Evolutionary conservation across 2,797 vertebrate species (phyloP), one percentile per base, ranked within the genome.

Genomic region (Crotalus adamanteus): DNA sequence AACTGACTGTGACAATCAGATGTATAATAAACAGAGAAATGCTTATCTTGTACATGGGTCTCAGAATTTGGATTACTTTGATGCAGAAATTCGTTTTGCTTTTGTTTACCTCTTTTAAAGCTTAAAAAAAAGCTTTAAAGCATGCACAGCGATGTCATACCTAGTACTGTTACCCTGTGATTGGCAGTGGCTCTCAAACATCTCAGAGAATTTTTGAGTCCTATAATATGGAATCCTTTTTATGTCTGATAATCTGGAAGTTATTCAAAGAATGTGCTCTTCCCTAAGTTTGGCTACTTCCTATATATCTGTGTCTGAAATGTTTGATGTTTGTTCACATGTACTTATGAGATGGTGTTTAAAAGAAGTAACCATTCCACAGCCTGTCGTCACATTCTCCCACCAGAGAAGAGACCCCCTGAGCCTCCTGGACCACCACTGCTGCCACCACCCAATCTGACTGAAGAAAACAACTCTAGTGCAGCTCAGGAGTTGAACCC

Each of bases 341-440:
- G 93, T 95, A 96, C 97, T 92, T 92, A 96, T 96, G 98, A 97
- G 97, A 96, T 93, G 97, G 97, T 94, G 91, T 98, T 98, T 97
- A 97, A 98, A 97, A 98, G 98, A 94, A 98, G 97, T 98, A 98
- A 98, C 97, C 97, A 97, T 97, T 97, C 98, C 97, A 97, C 98
- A 98, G 97, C 94, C 13, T 97, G 96, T 95, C 95, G 97, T 94
- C 97, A 97, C 95, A 96, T 98, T 97, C 97, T 98, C 92, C 97
- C 98, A 95, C 97, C 97, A 92, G 98, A 98, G 96, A 98, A 98
- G 97, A 98, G 98, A 94, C 98, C 98, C 73, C 98, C 98, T 4
- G 98, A 98, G 90, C 99, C 98, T 37, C 98, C 98, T 0, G 98
- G 98, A 94, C 98, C 98, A 0, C 98, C 98, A 59, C 98, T 98